Evolutionary conservation across 2,797 vertebrate species (phyloP).

Genomic region (Acanthopagrus latus): DNA sequence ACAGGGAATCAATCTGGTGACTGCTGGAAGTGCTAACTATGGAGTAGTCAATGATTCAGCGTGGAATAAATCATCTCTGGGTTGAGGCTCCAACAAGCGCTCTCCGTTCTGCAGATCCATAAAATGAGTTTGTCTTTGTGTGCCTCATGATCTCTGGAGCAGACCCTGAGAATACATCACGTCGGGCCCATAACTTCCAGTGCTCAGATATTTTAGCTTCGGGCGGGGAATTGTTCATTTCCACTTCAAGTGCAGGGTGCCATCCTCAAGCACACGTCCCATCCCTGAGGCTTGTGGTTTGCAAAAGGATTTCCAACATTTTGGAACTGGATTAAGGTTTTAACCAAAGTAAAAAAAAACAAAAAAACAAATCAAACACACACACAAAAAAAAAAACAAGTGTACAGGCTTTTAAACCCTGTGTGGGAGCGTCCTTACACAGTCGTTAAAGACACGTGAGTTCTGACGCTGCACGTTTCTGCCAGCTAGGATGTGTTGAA

Average conservation of each 20-base stretch:
- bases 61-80: conserved; percentile 51
- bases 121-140: conserved; percentile 48
- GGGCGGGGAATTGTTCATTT: conserved; percentile 33
- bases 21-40: conserved; percentile 16
- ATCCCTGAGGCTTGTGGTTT: conserved; percentile 6
- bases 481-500: too few relatives aligned
- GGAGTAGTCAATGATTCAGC: conserved; percentile 43
- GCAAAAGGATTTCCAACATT: conserved; percentile 27
- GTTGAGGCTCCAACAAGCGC: conserved; percentile 37
- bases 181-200: conserved; percentile 36
- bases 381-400: too few relatives aligned
- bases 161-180: conserved; percentile 19
- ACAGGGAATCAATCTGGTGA: conserved; percentile 22
- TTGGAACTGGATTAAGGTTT: not conserved
- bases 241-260: conserved; percentile 26
- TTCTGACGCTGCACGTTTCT: too few relatives aligned
- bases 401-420: too few relatives aligned
- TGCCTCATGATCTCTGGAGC: conserved; percentile 45
- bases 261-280: conserved; percentile 26
- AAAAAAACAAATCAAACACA: too few relatives aligned
- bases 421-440: too few relatives aligned
- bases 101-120: conserved; percentile 40
- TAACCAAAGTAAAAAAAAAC: too few relatives aligned
- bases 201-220: conserved; percentile 33
- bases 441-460: too few relatives aligned